Conservation (phyloP, 2,888 invertebrate genomes). For the Phragmatobia fuliginosa region DNA sequence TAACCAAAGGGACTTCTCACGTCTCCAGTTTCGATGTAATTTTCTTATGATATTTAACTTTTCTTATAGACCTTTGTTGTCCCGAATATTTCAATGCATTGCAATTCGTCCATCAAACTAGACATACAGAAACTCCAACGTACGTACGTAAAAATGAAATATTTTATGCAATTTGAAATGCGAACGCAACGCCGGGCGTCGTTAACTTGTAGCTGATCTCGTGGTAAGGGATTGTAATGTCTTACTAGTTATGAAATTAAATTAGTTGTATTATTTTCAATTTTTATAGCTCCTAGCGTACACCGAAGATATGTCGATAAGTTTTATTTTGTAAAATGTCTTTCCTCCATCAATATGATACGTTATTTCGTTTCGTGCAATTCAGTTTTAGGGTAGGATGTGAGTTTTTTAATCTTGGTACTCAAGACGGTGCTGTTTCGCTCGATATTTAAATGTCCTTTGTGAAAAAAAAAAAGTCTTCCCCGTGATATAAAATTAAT, state of each 20-base stretch:
- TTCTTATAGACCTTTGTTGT: conserved; percentile 42
- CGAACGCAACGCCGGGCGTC: conserved; percentile 75
- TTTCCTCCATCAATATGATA: conserved; percentile 86
- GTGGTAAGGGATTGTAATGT: conserved; percentile 86
- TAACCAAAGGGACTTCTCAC: conserved; percentile 73
- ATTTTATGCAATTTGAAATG: conserved; percentile 46
- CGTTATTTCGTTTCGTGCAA: conserved; percentile 66
- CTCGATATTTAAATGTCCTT: conserved; percentile 52
- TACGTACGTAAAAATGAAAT: conserved; percentile 35
- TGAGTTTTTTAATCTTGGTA: conserved; percentile 52
- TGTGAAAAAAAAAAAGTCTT: conserved; percentile 74
- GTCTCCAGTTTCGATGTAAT: conserved; percentile 52
- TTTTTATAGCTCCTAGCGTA: conserved; percentile 87
- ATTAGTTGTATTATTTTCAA: conserved; percentile 87
- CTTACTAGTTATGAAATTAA: conserved; percentile 86
- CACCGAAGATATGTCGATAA: conserved; percentile 87
- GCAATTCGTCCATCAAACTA: conserved; percentile 43
- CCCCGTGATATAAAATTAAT: conserved; percentile 69
- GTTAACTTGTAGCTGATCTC: conserved; percentile 84
- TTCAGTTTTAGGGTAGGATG: conserved; percentile 60
- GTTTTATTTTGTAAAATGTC: conserved; percentile 86
- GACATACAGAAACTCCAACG: conserved; percentile 43
- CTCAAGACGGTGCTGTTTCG: conserved; percentile 66
- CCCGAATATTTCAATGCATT: conserved; percentile 35
- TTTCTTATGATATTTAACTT: conserved; percentile 32